Evolutionary conservation across 1,140 invertebrate genomes (phyloP).

Genomic region (Zaprionus kolodkinae): DNA sequence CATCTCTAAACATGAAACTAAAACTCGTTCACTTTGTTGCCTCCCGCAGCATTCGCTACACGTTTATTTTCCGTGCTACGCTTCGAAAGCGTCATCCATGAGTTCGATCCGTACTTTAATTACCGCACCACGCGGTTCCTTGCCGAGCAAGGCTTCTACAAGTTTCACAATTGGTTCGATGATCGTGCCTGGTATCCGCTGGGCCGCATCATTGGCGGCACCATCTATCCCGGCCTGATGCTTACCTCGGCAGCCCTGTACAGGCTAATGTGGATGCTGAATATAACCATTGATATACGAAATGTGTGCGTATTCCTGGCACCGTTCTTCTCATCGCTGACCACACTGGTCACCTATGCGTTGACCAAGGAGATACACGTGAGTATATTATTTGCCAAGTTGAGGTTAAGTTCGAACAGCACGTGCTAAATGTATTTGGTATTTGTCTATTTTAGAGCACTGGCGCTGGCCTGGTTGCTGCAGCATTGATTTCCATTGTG

Average conservation of each 20-base stretch:
- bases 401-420: constrained; percentile 50
- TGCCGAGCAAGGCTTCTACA: constrained; percentile 98
- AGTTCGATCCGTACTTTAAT: constrained; percentile 99
- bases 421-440: constrained; percentile 9
- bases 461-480: constrained; percentile 96
- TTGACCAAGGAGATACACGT: constrained; percentile 98
- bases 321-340: constrained; percentile 98
- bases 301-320: constrained; percentile 99
- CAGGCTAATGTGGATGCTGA: constrained; percentile 93
- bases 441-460: constrained; percentile 88
- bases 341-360: constrained; percentile 97
- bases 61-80: constrained; percentile 97
- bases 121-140: constrained; percentile 98
- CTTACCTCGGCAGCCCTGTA: constrained; percentile 97
- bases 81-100: constrained; percentile 99
- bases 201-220: constrained; percentile 98
- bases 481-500: constrained; percentile 97
- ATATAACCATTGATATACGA: constrained; percentile 97
- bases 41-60: constrained; percentile 94
- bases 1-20: not conserved
- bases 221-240: constrained; percentile 99
- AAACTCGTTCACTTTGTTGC: constrained; percentile 44
- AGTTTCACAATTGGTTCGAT: constrained; percentile 99
- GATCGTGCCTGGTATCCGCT: constrained; percentile 99
- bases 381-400: constrained; percentile 57